Evolutionary conservation across 2,113 vertebrate species (phyloP).

Genomic region (Upupa epops): DNA sequence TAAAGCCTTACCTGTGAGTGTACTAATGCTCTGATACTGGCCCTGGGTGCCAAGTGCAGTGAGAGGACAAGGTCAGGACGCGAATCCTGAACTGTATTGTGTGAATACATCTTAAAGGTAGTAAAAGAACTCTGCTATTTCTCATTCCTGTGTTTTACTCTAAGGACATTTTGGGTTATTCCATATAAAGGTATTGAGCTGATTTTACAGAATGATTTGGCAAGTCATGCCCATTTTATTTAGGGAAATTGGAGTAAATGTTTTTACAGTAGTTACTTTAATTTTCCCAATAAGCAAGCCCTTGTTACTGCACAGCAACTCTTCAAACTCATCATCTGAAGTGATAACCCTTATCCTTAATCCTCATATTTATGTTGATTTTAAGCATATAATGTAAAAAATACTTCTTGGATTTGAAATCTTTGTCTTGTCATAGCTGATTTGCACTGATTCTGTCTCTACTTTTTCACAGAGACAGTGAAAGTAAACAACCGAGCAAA

Average conservation of each 20-base stretch:
- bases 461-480: neutral
- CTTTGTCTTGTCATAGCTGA: neutral
- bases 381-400: neutral
- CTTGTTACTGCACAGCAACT: neutral
- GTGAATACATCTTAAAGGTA: neutral
- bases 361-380: neutral
- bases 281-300: neutral
- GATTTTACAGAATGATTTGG: neutral
- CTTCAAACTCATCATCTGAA: neutral
- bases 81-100: neutral
- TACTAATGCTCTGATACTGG: neutral
- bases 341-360: neutral
- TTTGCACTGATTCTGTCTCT: conserved; percentile 20
- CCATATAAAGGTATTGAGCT: neutral
- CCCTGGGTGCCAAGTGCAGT: neutral
- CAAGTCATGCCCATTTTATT: neutral
- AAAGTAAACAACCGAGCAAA: conserved; percentile 51
- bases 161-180: neutral
- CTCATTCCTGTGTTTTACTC: neutral
- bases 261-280: neutral
- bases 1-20: neutral
- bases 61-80: neutral
- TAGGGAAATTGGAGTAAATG: neutral
- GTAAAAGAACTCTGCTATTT: neutral
- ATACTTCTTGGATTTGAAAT: neutral